phyloP scores from a whole-genome alignment of 2,888 invertebrate species.

The Diachrysia chrysitis region DNA sequence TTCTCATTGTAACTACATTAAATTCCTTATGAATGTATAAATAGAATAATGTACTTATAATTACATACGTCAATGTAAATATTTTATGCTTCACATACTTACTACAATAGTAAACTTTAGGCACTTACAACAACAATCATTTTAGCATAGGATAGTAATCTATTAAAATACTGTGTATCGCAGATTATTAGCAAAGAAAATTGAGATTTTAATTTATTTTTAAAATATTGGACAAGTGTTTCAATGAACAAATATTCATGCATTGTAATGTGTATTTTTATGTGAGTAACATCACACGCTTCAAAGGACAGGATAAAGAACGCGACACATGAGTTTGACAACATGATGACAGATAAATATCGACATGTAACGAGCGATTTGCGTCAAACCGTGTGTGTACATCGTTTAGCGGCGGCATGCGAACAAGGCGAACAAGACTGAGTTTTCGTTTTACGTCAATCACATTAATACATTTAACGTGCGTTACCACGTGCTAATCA shows the following conservation, averaged over 20 bases:
- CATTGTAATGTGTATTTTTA: slow-evolving; percentile 44
- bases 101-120: no score
- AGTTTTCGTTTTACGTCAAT: slow-evolving; percentile 75
- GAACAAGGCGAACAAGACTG: slow-evolving; percentile 77
- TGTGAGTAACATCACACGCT: slow-evolving; percentile 52
- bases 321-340: slow-evolving; percentile 56
- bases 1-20: not conserved
- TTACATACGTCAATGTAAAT: no score
- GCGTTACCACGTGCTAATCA: slow-evolving; percentile 59
- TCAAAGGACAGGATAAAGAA: slow-evolving; percentile 54
- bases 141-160: no score
- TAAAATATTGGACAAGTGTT: slow-evolving; percentile 2
- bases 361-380: slow-evolving; percentile 63
- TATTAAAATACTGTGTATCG: no score
- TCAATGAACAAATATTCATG: slow-evolving; percentile 11
- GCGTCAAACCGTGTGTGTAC: slow-evolving; percentile 79
- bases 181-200: no score
- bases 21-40: not conserved
- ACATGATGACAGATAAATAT: slow-evolving; percentile 59
- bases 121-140: no score
- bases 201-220: slow-evolving; percentile 6
- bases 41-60: not conserved
- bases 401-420: slow-evolving; percentile 74
- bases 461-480: slow-evolving; percentile 69
- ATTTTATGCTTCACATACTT: no score